Evolutionary conservation across 2,113 vertebrate genomes (phyloP).

Genomic region (Corydoras maculifer): DNA sequence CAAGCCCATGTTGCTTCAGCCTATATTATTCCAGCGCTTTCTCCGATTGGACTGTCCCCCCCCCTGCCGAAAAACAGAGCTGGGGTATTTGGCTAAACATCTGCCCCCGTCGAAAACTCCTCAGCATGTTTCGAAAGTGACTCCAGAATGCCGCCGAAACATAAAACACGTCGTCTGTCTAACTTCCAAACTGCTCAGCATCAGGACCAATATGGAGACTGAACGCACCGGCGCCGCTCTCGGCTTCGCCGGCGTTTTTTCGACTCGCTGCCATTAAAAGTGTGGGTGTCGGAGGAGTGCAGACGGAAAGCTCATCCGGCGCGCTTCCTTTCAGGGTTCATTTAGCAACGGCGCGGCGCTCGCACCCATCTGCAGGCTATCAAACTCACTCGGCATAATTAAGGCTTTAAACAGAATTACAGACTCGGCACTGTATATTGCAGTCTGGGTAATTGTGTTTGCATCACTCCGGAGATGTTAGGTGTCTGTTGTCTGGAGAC

Average conservation of each 20-base stretch:
- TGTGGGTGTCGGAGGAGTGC: background rate
- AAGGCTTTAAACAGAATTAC: constrained; percentile 27
- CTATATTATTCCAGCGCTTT: no score
- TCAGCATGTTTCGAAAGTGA: no score
- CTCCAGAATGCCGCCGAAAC: background rate
- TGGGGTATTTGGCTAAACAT: no score
- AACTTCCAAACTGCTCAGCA: constrained; percentile 9
- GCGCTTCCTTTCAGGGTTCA: constrained; percentile 18
- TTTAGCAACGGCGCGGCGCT: constrained; percentile 23
- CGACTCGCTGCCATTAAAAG: background rate
- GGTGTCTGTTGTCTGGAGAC: background rate
- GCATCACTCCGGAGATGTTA: no score
- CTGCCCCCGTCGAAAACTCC: no score
- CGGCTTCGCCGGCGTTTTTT: background rate
- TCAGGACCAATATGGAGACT: constrained; percentile 6
- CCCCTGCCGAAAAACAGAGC: no score
- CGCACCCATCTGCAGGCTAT: constrained; percentile 26
- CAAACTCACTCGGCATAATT: constrained; percentile 26
- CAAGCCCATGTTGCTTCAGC: no score
- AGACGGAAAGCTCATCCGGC: constrained; percentile 10
- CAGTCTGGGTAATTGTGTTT: constrained; percentile 4
- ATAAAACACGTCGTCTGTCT: background rate
- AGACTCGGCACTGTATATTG: constrained; percentile 21
- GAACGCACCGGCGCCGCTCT: background rate
- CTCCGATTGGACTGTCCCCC: no score